Base-by-base conservation (phyloP, 2,888 invertebrate species). In the Rhagonycha fulva region DNA sequence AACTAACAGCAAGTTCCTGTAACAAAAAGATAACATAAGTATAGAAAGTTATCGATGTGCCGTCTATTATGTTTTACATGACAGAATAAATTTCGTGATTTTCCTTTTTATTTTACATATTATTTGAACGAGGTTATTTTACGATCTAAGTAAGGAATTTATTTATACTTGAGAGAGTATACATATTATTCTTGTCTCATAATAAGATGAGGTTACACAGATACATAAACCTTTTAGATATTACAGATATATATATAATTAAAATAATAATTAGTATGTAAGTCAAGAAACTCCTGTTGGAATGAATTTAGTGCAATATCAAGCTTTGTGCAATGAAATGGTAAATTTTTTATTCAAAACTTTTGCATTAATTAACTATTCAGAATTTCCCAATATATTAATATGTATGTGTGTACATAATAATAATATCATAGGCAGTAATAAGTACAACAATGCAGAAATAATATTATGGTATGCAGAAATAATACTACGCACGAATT, bases 1-100 rank as follows among this genome's bases (percentile, higher is more conserved):
- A 94, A 70, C 94, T 92, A 62, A 95, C 95, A 82, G 96, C 97
- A 87, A 98, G 88, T 88, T 98, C 97, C 97, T 98, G 91, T 4
- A 89, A 90, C 79, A 81, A 83, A 81, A 77, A 75, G 72, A 78
- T 7, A 47, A 9, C n/a, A 47, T 47, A 19, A 19, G 19, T 19
- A 10, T 66, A 66, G 26, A 9, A 47, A 47, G n/a, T 47, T 47
- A 47, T 47, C 47, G 32, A 32, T 32, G n/a, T 32, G 32, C n/a
- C 12, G 32, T 32, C n/a, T 4, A n/a, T n/a, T 47, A n/a, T 2
- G 47, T 47, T 47, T n/a, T n/a, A 47, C 47, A 47, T 47, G 47
- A 47, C 47, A 47, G 47, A 47, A 47, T n/a, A 47, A 47, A 47
- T 47, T 47, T 47, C 9, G 12, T 47, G n/a, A 47, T 4, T 47